A percentile compares a stretch with the other conserved stretches of the same genome.
Evolutionary conservation across 2,797 vertebrate genomes (phyloP).

Genomic region (Pseudotriccus pelzelni): DNA sequence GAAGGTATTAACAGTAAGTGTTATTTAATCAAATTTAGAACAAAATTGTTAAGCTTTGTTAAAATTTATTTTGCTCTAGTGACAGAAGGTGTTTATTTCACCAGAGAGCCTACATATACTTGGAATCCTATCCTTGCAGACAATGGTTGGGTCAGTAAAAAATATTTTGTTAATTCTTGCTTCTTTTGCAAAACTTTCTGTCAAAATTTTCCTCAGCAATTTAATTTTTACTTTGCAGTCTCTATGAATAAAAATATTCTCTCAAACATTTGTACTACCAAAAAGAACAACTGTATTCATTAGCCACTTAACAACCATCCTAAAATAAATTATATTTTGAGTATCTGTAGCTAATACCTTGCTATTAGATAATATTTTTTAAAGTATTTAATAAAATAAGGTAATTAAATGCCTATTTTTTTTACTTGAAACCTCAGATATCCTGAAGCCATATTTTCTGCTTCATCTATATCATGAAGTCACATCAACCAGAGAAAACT

Average conservation of each 20-base stretch:
- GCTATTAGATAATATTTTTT: not conserved
- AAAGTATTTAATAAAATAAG: not conserved
- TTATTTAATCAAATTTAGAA: not conserved
- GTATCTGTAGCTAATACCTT: not conserved
- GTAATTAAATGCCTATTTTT: not conserved
- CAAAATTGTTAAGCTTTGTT: not conserved
- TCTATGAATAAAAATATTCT: not conserved
- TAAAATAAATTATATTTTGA: not conserved
- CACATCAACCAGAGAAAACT: not conserved
- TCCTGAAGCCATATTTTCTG: not conserved
- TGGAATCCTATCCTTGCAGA: not conserved
- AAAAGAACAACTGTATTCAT: not conserved
- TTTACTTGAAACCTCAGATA: not conserved
- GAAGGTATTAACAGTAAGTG: not conserved
- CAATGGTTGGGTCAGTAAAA: not conserved
- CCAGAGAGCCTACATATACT: not conserved
- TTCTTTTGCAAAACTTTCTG: not conserved
- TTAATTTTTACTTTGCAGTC: not conserved
- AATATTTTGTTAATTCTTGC: not conserved
- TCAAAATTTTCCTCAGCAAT: not conserved
- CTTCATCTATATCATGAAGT: not conserved
- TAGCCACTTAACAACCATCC: not conserved
- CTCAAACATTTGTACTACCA: not conserved
- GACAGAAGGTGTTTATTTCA: not conserved
- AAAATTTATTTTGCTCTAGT: not conserved